Conservation (phyloP, 2,113 vertebrate genomes). For the Myocastor coypus region DNA sequence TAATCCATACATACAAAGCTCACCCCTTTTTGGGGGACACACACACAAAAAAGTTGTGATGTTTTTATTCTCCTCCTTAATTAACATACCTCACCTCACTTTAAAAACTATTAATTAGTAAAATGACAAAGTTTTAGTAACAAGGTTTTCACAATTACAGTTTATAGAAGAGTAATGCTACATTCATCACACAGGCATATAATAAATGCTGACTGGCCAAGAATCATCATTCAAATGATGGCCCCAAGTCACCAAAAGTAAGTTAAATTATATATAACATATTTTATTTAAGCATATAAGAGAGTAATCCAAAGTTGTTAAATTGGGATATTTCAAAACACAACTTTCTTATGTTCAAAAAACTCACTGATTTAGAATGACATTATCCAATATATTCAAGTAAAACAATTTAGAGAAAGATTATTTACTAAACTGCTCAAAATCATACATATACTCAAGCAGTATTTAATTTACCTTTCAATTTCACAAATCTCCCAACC, state of each 20-base stretch:
- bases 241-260: constrained; percentile 18
- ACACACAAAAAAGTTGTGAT: background rate
- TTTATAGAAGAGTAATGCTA: background rate
- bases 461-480: background rate
- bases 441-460: background rate
- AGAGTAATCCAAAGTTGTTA: constrained; percentile 1
- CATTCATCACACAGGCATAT: background rate
- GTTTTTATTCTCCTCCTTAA: constrained; percentile 10
- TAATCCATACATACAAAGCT: background rate
- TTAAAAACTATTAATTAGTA: constrained; percentile 19
- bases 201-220: background rate
- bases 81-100: constrained; percentile 4
- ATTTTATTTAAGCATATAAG: background rate
- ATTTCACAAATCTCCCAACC: constrained; percentile 36
- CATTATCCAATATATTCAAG: background rate
- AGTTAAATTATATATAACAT: background rate
- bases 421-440: constrained; percentile 26
- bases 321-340: background rate
- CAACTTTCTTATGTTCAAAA: constrained; percentile 25
- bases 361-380: constrained; percentile 44
- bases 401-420: constrained; percentile 43
- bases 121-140: background rate
- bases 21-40: background rate
- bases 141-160: background rate
- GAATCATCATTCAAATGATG: constrained; percentile 46